Base-by-base conservation (phyloP, 1,140 invertebrate genomes). In the Papilio xuthus region DNA sequence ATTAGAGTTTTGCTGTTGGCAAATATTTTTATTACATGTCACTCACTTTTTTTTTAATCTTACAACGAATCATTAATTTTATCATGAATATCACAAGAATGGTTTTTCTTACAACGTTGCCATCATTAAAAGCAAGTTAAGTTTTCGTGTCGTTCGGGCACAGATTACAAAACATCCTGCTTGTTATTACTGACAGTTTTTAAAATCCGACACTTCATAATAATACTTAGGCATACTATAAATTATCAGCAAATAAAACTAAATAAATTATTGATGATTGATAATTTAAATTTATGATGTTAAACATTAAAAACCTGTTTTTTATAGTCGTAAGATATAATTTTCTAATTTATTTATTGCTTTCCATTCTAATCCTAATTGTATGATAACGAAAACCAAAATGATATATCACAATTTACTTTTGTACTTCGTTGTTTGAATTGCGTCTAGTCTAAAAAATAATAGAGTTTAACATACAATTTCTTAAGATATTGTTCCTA, bases 101-200 rank as follows among this genome's bases (percentile, higher is more conserved):
- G 28, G 12, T 4, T 12, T 28, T 8, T 8, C 7, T 67, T 67
- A 18, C 60, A 15, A 67, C 23, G 60, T 67, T 67, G 60, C 60
- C 13, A 67, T 67, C 23, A 67, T 67, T 67, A 67, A 67, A 67
- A 67, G 50, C 71, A 73, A 73, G 37, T 73, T 47, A 44, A 28
- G 71, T 44, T 28, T 42, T 23, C 18, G 20, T 73, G 71, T 73
- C 71, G 42, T 41, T 44, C 56, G 56, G 13, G 26, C 69, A 42
- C 60, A 70, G 78, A 85, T 85, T 83, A 85, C 81, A 81, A 83
- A 76, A 70, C 73, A 67, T 77, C 80, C 82, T 73, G 84, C 82
- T 78, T 79, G 13, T 6, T 56, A 44, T 53, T 9, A 53, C 50
- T n/a, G 50, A 53, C 50, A 18, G n/a, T 20, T 53, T n/a, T 53